Evolutionary conservation across 2,888 invertebrate species (phyloP).

Genomic region (Zele albiditarsus): DNA sequence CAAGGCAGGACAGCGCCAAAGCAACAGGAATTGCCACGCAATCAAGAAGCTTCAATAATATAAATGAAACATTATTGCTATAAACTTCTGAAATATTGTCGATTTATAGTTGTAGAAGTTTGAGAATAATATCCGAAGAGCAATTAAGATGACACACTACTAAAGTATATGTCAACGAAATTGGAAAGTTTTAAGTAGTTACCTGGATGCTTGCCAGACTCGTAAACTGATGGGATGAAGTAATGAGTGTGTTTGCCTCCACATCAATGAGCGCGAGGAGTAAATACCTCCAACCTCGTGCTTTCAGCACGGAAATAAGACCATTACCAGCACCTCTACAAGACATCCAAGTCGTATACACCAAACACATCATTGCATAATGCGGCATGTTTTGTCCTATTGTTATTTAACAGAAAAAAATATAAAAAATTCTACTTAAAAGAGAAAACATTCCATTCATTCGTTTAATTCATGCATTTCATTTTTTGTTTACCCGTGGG

Average conservation of each 20-base stretch:
- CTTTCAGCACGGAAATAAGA: conserved; percentile 78
- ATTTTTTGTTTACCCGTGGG: conserved; percentile 77
- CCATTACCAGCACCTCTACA: conserved; percentile 79
- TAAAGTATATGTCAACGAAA: background rate
- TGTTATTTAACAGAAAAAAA: conserved; percentile 12
- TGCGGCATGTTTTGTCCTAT: conserved; percentile 86
- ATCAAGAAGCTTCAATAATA: conserved; percentile 82
- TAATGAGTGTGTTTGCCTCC: conserved; percentile 88
- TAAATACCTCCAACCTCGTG: conserved; percentile 85
- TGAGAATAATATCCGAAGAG: background rate
- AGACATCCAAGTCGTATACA: conserved; percentile 85
- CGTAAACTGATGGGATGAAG: conserved; percentile 85
- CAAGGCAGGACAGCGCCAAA: conserved; percentile 83
- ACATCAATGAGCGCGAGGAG: conserved; percentile 87
- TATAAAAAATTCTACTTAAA: conserved; percentile 3
- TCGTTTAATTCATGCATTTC: background rate
- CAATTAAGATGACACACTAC: background rate
- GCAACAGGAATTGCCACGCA: conserved; percentile 91
- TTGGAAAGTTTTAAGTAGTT: conserved; percentile 20
- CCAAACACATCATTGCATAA: conserved; percentile 83
- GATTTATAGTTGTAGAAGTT: background rate
- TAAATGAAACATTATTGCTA: background rate
- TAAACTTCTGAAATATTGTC: conserved; percentile 7
- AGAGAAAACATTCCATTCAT: background rate
- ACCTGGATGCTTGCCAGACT: conserved; percentile 84